A percentile compares a stretch with the other conserved stretches of the same genome.
phyloP scores from a whole-genome alignment of 1,140 invertebrate species.

The Dryas iulia region DNA sequence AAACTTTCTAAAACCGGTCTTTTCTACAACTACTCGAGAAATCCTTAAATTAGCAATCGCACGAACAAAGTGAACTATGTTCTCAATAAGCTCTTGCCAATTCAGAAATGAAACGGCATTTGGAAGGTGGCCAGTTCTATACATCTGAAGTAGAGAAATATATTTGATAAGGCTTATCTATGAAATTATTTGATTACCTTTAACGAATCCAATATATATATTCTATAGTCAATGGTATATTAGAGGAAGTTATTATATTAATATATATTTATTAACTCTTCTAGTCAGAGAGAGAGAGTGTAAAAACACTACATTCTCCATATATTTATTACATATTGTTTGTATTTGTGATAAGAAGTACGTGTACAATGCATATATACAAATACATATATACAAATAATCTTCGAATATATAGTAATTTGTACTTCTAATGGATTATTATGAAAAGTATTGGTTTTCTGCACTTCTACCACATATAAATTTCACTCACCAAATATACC shows the following conservation, averaged over 20 bases:
- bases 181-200: slow-evolving; percentile 1
- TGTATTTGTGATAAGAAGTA: no score
- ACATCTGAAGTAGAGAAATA: slow-evolving; percentile 7
- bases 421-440: no score
- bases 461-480: no score
- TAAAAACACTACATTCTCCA: no score
- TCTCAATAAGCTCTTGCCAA: slow-evolving; percentile 31
- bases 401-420: no score
- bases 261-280: no score
- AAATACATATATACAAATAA: no score
- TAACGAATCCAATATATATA: neutral
- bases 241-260: neutral
- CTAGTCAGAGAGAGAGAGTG: no score
- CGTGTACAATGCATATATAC: no score
- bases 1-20: slow-evolving; percentile 13
- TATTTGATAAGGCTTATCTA: slow-evolving; percentile 12
- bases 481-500: no score
- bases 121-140: slow-evolving; percentile 21
- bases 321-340: no score
- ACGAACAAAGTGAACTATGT: slow-evolving; percentile 24
- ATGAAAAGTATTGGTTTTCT: no score
- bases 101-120: slow-evolving; percentile 29
- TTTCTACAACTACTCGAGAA: slow-evolving; percentile 20
- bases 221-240: neutral
- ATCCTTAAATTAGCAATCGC: slow-evolving; percentile 19